A percentile compares a stretch with the other conserved stretches of the same genome.
These are phyloP conservation scores for Rhopilema esculentum DNA, from an alignment of 30 jellyfish, hydroid and myxozoan species.

Conservation along the genomic window DNA sequence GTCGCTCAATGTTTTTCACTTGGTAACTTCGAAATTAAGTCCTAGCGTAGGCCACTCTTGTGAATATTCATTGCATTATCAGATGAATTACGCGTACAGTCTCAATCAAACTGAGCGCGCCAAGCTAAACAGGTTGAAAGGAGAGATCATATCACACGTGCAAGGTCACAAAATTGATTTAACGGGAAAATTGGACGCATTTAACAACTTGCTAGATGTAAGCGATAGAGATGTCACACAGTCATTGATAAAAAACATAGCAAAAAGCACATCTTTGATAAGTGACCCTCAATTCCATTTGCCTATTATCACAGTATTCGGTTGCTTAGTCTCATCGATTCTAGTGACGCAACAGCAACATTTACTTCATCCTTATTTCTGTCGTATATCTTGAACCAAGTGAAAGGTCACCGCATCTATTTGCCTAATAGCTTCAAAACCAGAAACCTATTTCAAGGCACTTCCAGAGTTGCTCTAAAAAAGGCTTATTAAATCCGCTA, in stretches of 20 bases:
- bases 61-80: not conserved
- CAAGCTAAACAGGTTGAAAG: not conserved
- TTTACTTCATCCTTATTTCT: no score
- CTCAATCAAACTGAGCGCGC: not conserved
- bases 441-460: no score
- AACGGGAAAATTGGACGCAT: not conserved
- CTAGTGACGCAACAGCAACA: no score
- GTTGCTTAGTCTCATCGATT: no score
- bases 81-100: not conserved
- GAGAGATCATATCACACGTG: not conserved
- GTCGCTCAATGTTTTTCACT: not conserved
- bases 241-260: not conserved
- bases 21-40: not conserved
- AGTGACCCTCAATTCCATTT: not conserved
- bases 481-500: no score
- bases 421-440: no score
- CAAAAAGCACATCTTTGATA: not conserved
- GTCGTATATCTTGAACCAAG: no score
- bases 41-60: not conserved
- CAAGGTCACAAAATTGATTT: not conserved
- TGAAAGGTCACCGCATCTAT: no score
- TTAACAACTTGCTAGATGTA: not conserved
- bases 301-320: not conserved
- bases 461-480: no score
- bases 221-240: slow-evolving; percentile 22